phyloP scores from a whole-genome alignment of 2,113 vertebrate species.

The Alethe diademata region DNA sequence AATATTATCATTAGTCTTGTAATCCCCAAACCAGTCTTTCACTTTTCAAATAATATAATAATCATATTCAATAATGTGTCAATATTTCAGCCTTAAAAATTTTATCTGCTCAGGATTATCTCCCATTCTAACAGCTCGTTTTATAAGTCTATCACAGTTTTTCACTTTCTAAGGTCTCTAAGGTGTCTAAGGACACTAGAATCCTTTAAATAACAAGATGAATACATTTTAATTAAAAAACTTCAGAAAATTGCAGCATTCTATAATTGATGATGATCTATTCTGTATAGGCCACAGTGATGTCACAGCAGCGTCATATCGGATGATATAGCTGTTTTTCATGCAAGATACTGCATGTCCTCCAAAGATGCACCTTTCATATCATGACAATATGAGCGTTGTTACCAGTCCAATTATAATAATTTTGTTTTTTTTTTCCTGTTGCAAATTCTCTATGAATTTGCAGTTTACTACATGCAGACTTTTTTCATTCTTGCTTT shows the following conservation, averaged over 20 bases:
- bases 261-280: neutral
- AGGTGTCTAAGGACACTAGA: neutral
- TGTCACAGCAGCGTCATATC: neutral
- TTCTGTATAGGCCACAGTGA: neutral
- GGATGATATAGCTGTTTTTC: neutral
- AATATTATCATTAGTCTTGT: neutral
- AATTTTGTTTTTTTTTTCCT: neutral
- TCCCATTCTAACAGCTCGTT: neutral
- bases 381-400: neutral
- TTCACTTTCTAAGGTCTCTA: neutral
- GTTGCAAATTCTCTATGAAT: neutral
- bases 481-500: neutral
- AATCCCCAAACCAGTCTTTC: neutral
- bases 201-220: neutral
- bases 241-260: neutral
- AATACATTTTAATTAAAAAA: constrained; percentile 8
- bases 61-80: neutral
- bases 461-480: neutral
- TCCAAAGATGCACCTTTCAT: neutral
- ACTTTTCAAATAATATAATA: neutral
- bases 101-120: constrained; percentile 14
- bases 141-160: neutral
- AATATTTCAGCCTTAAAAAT: constrained; percentile 6
- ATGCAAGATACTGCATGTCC: neutral
- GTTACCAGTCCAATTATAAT: neutral